These are phyloP conservation scores for Alexandromys fortis DNA, from an alignment of 2,113 vertebrate genomes.

Conservation along the genomic window DNA sequence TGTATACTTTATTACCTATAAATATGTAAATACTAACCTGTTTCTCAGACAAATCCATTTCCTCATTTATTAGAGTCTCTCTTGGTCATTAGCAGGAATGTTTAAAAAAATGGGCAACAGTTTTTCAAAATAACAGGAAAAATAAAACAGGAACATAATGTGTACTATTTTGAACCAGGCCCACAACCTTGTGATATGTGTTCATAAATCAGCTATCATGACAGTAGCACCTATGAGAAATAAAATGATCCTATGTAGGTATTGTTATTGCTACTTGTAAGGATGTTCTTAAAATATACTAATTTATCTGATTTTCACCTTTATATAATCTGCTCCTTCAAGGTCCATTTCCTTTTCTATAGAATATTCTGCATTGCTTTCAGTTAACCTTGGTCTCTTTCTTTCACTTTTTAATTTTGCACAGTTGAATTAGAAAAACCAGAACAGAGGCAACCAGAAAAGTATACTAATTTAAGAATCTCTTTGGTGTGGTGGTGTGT, in stretches of 20 bases:
- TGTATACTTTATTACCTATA: background rate
- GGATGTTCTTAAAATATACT: background rate
- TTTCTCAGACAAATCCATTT: conserved; percentile 9
- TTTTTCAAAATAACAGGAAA: background rate
- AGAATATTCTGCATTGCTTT: conserved; percentile 30
- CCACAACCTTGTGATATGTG: background rate
- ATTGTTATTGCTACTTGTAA: background rate
- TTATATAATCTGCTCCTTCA: background rate
- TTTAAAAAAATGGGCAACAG: background rate
- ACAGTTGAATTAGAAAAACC: conserved; percentile 39
- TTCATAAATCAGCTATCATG: background rate
- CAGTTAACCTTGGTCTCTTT: conserved; percentile 32
- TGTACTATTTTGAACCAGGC: background rate
- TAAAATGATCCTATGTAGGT: background rate
- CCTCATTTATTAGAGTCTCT: background rate
- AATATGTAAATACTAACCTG: conserved; percentile 19
- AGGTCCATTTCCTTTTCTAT: conserved; percentile 35
- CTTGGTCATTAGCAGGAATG: conserved; percentile 9
- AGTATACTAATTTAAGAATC: background rate
- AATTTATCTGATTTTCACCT: background rate
- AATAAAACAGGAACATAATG: background rate
- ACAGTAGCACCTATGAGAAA: background rate
- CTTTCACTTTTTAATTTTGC: background rate
- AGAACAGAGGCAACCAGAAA: background rate
- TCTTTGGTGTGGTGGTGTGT: too few relatives aligned